Conservation (phyloP, 2,113 vertebrate species). For the Nycticorax nycticorax region DNA sequence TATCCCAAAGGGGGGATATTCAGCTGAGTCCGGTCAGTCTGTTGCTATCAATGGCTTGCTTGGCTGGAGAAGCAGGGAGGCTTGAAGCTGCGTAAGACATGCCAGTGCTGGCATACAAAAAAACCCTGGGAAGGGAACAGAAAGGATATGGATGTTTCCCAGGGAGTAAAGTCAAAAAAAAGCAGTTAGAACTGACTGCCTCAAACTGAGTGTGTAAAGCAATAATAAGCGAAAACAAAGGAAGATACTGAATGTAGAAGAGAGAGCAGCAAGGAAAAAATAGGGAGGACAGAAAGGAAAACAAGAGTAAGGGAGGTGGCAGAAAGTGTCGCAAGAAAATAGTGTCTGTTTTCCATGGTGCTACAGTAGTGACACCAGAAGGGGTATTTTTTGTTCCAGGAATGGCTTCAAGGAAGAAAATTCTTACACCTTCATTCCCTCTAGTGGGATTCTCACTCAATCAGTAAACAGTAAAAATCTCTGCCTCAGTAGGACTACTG, state of each 20-base stretch:
- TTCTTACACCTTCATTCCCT: not conserved
- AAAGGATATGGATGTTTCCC: not conserved
- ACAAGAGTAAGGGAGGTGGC: not conserved
- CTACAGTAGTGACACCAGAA: not conserved
- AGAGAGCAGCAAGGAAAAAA: not conserved
- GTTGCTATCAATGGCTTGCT: not conserved
- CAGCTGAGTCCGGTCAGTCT: not conserved
- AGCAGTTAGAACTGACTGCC: not conserved
- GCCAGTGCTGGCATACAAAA: not conserved
- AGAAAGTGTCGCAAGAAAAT: not conserved
- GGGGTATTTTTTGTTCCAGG: not conserved
- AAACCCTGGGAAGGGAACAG: not conserved
- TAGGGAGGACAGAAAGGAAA: not conserved
- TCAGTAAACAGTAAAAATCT: not conserved
- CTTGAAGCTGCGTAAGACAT: not conserved
- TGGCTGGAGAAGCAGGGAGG: not conserved
- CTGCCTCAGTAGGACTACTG: not conserved
- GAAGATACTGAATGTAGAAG: not conserved
- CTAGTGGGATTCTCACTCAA: not conserved
- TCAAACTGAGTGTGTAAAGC: not conserved
- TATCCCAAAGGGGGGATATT: not conserved
- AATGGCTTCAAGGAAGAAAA: not conserved
- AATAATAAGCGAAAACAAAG: not conserved
- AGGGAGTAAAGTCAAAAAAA: not conserved
- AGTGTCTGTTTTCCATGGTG: not conserved